Evolutionary conservation across 2,797 vertebrate species (phyloP), one percentile per base, ranked within the genome.

Genomic region (Pipistrellus kuhlii): DNA sequence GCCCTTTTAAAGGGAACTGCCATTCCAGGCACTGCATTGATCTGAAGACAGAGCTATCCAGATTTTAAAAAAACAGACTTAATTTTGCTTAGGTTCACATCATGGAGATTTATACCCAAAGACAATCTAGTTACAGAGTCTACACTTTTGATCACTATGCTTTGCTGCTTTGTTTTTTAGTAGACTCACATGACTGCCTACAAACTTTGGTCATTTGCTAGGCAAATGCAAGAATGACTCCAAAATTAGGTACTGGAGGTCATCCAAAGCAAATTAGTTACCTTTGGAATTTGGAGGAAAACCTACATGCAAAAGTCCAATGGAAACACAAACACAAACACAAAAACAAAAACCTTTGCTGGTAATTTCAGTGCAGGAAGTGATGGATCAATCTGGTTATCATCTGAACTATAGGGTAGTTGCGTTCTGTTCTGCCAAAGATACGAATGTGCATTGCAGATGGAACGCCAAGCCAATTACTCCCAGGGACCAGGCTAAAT

Each of bases 401-500:
- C 53, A 20, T 71, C 83, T 17, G 23, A 62, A 80, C 30, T 7
- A 1, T 3, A 9, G 57, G 44, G 46, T 11, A 38, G 35, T 14
- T 32, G 41, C 4, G 51, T 44, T 71, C 77, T 51, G 77, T 25
- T 53, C 85, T 78, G 57, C 44, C 51, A 13, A 77, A 68, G 90
- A 81, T 11, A 71, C 0, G 27, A 44, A 27, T 12, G 12, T 10
- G 41, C n/a, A 15, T 2, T n/a, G 55, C 68, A 59, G 87, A 77
- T 25, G 85, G 17, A 62, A 38, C 2, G 8, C 30, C 20, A 27
- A 23, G n/a, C 94, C 25, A 15, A 1, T 53, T 38, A 48, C 27
- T 85, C 73, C 66, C 53, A 66, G 85, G 78, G 59, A 35, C 83
- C 86, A 92, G 82, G 88, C 83, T 27, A 25, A 35, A 83, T 25